Conservation (phyloP, 1,140 invertebrate species). For the Drosophila tani region DNA sequence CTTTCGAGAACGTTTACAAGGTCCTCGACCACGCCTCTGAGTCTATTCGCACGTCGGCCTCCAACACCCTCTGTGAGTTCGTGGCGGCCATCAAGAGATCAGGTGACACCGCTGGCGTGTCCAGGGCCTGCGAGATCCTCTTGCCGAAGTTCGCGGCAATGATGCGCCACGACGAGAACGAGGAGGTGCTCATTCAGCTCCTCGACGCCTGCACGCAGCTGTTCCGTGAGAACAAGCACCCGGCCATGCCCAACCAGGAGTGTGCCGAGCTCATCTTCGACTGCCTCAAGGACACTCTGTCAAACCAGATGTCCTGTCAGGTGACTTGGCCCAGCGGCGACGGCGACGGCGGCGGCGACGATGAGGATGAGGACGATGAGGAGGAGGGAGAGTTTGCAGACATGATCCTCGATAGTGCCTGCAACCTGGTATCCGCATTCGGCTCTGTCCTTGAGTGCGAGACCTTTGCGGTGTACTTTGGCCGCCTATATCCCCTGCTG, state of each 20-base stretch:
- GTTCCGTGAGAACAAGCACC: constrained; percentile 87
- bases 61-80: constrained; percentile 89
- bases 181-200: constrained; percentile 89
- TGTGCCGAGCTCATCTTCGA: constrained; percentile 89
- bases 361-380: constrained; percentile 85
- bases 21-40: constrained; percentile 90
- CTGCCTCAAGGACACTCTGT: constrained; percentile 89
- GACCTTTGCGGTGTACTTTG: constrained; percentile 89
- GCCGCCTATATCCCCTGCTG: constrained; percentile 87
- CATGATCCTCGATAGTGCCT: constrained; percentile 90
- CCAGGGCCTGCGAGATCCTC: constrained; percentile 85
- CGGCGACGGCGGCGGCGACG: constrained; percentile 87
- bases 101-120: constrained; percentile 85
- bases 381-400: constrained; percentile 92
- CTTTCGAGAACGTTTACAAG: constrained; percentile 90
- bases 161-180: constrained; percentile 89
- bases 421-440: constrained; percentile 90
- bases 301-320: constrained; percentile 80
- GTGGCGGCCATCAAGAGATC: constrained; percentile 88
- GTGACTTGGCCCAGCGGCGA: constrained; percentile 81
- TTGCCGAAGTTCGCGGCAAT: constrained; percentile 90
- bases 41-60: constrained; percentile 88
- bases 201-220: constrained; percentile 88
- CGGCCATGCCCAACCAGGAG: constrained; percentile 87
- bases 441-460: constrained; percentile 88